A percentile compares a stretch with the other conserved stretches of the same genome.
Evolutionary conservation across 1,140 invertebrate genomes (phyloP).

Genomic region (Pygmarrhopalites habei): DNA sequence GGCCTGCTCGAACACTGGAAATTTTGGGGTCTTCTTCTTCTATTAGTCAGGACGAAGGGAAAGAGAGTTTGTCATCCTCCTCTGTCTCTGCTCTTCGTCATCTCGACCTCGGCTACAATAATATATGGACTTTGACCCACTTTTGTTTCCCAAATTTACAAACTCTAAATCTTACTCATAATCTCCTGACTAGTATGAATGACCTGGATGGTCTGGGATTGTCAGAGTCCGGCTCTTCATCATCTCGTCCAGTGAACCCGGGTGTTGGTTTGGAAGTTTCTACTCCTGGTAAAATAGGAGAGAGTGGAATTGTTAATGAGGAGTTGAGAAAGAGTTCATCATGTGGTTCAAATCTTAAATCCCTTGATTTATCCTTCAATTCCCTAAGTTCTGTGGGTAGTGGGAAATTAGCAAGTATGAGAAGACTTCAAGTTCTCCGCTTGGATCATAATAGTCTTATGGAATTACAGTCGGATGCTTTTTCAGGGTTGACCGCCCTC

Average conservation of each 20-base stretch:
- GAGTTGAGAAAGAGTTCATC: too few species aligned
- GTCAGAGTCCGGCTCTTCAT: not conserved
- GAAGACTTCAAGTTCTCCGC: slow-evolving; percentile 56
- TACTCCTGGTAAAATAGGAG: slow-evolving; percentile 10
- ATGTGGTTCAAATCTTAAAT: slow-evolving; percentile 50
- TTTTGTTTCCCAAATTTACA: slow-evolving; percentile 62
- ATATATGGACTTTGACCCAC: slow-evolving; percentile 66
- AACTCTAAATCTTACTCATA: slow-evolving; percentile 64
- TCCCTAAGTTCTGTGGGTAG: slow-evolving; percentile 57
- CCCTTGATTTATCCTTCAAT: slow-evolving; percentile 66
- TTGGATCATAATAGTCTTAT: slow-evolving; percentile 67
- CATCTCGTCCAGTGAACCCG: too few species aligned
- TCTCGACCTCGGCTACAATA: slow-evolving; percentile 69
- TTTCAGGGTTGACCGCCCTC: slow-evolving; percentile 57
- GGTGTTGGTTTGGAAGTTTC: not conserved
- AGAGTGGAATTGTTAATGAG: too few species aligned
- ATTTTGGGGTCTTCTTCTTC: slow-evolving; percentile 51
- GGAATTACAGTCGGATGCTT: slow-evolving; percentile 60
- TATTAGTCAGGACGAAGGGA: too few species aligned
- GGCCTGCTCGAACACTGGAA: slow-evolving; percentile 68
- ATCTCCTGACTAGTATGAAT: slow-evolving; percentile 66
- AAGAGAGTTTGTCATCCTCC: slow-evolving; percentile 60
- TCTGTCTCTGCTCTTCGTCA: slow-evolving; percentile 60
- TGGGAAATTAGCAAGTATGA: slow-evolving; percentile 46
- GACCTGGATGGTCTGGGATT: too few species aligned